Conservation (phyloP, 2,797 vertebrate genomes). For the Lacerta bilineata region DNA sequence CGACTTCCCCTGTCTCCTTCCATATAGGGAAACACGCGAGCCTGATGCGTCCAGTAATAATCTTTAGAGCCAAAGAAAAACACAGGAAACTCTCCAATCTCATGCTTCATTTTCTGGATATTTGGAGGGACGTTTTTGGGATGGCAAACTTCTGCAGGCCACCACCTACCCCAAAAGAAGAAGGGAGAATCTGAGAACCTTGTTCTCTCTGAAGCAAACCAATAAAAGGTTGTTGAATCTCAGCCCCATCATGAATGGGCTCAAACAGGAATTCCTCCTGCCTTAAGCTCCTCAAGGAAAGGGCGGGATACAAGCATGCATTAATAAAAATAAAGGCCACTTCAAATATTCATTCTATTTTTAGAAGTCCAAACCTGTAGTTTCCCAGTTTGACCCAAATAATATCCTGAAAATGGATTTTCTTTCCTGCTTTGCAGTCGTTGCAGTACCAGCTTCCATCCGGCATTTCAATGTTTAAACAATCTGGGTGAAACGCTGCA, state of each 20-base stretch:
- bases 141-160: slow-evolving; percentile 98
- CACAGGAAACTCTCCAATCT: slow-evolving; percentile 97
- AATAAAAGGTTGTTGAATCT: neutral
- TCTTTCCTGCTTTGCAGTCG: slow-evolving; percentile 95
- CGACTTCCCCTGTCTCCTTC: slow-evolving; percentile 96
- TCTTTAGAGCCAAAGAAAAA: slow-evolving; percentile 99
- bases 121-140: slow-evolving; percentile 96
- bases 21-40: slow-evolving; percentile 97
- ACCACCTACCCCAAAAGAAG: slow-evolving; percentile 88
- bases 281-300: neutral
- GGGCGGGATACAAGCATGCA: neutral
- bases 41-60: slow-evolving; percentile 99
- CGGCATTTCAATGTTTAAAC: slow-evolving; percentile 96
- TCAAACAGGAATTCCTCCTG: neutral
- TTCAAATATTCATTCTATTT: neutral
- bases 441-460: slow-evolving; percentile 99
- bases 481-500: slow-evolving; percentile 97
- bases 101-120: slow-evolving; percentile 98
- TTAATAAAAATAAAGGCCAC: neutral
- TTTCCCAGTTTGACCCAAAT: slow-evolving; percentile 99
- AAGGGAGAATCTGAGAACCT: slow-evolving; percentile 42
- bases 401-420: slow-evolving; percentile 94
- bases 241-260: neutral
- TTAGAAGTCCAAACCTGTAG: slow-evolving; percentile 87
- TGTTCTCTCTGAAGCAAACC: neutral